Conservation (phyloP, 1,140 invertebrate species). For the Drosophila trapezifrons region DNA sequence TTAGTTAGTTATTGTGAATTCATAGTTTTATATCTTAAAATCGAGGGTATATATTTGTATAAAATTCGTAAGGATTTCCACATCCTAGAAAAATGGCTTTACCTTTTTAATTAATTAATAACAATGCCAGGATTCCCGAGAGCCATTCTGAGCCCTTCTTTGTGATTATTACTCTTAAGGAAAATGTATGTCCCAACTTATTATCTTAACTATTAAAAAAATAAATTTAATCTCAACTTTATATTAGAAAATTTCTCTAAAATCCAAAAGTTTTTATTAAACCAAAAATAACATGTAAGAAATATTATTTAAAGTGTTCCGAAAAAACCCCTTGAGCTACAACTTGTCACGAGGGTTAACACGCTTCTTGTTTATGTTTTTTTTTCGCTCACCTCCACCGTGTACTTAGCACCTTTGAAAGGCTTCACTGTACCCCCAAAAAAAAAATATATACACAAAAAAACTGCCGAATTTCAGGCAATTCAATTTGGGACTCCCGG, state of each 20-base stretch:
- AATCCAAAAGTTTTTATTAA: accelerated
- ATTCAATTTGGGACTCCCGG: slow-evolving; percentile 66
- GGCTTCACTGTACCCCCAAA: slow-evolving; percentile 47
- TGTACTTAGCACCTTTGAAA: slow-evolving; percentile 73
- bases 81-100: too few relatives aligned
- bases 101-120: background rate
- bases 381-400: slow-evolving; percentile 7
- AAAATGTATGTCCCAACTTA: too few relatives aligned
- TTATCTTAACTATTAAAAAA: too few relatives aligned
- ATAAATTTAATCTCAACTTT: too few relatives aligned
- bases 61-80: too few relatives aligned
- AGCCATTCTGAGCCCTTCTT: background rate
- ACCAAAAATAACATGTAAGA: background rate
- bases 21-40: background rate
- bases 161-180: background rate
- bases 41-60: too few relatives aligned
- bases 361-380: background rate
- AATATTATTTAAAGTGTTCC: slow-evolving; percentile 3
- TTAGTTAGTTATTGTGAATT: background rate
- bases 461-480: slow-evolving; percentile 43
- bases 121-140: background rate
- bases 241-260: background rate
- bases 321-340: slow-evolving; percentile 8
- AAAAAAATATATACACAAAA: slow-evolving; percentile 27
- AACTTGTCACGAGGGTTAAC: slow-evolving; percentile 67